Conservation (phyloP, 2,113 vertebrate species). For the Callipepla squamata region DNA sequence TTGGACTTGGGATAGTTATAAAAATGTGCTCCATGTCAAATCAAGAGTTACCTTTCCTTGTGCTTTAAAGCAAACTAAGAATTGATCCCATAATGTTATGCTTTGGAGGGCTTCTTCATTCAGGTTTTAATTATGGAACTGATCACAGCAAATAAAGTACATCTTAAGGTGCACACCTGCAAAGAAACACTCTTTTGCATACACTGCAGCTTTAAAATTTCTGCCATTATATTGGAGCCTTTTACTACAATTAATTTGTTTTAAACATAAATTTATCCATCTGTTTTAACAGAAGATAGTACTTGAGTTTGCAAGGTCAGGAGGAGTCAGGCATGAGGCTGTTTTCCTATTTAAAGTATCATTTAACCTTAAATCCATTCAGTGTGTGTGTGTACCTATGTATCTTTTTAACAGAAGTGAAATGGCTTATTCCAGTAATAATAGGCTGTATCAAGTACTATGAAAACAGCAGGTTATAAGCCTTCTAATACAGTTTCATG, state of each 20-base stretch:
- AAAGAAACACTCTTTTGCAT: neutral
- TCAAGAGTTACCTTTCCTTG: neutral
- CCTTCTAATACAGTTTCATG: neutral
- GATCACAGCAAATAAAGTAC: neutral
- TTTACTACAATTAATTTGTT: neutral
- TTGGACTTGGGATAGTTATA: neutral
- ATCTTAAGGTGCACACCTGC: neutral
- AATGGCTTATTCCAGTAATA: neutral
- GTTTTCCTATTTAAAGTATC: constrained; percentile 33
- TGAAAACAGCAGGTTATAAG: constrained; percentile 9
- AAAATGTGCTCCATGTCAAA: neutral
- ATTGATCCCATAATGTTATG: neutral
- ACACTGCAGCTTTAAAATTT: neutral
- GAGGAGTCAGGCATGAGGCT: constrained; percentile 51
- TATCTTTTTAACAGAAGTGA: constrained; percentile 24
- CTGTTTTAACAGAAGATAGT: neutral
- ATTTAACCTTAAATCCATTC: constrained; percentile 40
- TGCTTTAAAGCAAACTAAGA: neutral
- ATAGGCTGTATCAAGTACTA: neutral
- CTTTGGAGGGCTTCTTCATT: constrained; percentile 46
- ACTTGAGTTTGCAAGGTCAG: constrained; percentile 1
- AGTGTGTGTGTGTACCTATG: constrained; percentile 2
- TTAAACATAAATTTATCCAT: neutral
- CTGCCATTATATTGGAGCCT: neutral
- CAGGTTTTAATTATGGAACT: constrained; percentile 67